Evolutionary conservation across 2,113 vertebrate species (phyloP).

Genomic region (Saiga tatarica): DNA sequence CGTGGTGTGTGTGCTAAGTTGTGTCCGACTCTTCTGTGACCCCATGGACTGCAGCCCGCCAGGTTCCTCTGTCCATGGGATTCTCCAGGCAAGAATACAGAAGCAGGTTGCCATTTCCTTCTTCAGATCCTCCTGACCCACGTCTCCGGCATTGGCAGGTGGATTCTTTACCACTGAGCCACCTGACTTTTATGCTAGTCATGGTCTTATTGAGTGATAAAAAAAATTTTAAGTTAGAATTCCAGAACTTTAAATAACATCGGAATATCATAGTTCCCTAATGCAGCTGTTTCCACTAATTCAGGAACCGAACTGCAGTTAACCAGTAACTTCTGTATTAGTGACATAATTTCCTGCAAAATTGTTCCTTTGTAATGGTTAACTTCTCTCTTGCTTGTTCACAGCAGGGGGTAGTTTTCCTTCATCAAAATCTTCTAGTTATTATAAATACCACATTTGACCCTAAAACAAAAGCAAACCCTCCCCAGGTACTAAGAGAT

Average conservation of each 20-base stretch:
- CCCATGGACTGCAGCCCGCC: not conserved
- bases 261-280: not conserved
- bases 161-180: not conserved
- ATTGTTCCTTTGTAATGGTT: slow-evolving; percentile 66
- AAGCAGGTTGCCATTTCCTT: not conserved
- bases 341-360: slow-evolving; percentile 61
- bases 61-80: not conserved
- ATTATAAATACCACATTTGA: slow-evolving; percentile 26
- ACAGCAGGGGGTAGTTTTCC: slow-evolving; percentile 53
- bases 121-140: not conserved
- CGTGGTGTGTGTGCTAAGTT: accelerated
- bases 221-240: not conserved
- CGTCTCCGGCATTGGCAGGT: not conserved
- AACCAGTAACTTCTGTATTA: slow-evolving; percentile 68
- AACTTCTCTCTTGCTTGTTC: slow-evolving; percentile 58
- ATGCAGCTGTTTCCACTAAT: slow-evolving; percentile 17
- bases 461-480: not conserved
- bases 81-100: not conserved
- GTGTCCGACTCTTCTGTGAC: not conserved
- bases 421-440: slow-evolving; percentile 16
- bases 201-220: not conserved
- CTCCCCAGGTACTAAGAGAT: not conserved
- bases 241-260: not conserved
- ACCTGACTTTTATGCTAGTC: not conserved
- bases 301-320: slow-evolving; percentile 46